Conservation (phyloP, 2,888 invertebrate genomes). For the Auanema sp. region DNA sequence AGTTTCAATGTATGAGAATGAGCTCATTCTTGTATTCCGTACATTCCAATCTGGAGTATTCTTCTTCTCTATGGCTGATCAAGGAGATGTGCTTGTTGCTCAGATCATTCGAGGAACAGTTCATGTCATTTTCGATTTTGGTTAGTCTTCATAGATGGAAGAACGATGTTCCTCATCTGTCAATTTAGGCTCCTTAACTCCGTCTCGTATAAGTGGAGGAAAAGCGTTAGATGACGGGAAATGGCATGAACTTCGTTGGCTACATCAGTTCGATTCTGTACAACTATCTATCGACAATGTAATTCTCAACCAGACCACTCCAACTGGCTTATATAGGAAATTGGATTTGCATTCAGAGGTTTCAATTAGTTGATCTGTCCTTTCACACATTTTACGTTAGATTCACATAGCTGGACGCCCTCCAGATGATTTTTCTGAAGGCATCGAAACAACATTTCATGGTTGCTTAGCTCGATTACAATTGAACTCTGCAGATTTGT, state of each 20-base stretch:
- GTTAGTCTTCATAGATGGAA: constrained; percentile 17
- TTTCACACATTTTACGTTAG: constrained; percentile 28
- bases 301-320: constrained; percentile 54
- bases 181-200: constrained; percentile 39
- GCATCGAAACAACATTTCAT: constrained; percentile 43
- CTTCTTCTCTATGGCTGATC: constrained; percentile 61
- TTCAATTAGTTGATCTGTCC: not conserved
- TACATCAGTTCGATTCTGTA: constrained; percentile 62
- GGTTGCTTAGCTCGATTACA: constrained; percentile 56
- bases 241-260: constrained; percentile 61
- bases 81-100: constrained; percentile 60
- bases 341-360: constrained; percentile 58
- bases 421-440: constrained; percentile 52
- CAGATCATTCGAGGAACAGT: constrained; percentile 56
- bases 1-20: constrained; percentile 62
- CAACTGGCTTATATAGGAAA: constrained; percentile 60
- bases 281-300: constrained; percentile 56
- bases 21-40: constrained; percentile 53
- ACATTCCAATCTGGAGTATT: constrained; percentile 59
- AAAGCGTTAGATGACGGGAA: constrained; percentile 58
- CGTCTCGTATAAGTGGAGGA: constrained; percentile 52
- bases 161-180: not conserved
- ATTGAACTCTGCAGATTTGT: constrained; percentile 55
- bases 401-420: constrained; percentile 59
- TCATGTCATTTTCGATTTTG: constrained; percentile 61